Conservation (phyloP, 2,113 vertebrate genomes). For the Piprites chloris region DNA sequence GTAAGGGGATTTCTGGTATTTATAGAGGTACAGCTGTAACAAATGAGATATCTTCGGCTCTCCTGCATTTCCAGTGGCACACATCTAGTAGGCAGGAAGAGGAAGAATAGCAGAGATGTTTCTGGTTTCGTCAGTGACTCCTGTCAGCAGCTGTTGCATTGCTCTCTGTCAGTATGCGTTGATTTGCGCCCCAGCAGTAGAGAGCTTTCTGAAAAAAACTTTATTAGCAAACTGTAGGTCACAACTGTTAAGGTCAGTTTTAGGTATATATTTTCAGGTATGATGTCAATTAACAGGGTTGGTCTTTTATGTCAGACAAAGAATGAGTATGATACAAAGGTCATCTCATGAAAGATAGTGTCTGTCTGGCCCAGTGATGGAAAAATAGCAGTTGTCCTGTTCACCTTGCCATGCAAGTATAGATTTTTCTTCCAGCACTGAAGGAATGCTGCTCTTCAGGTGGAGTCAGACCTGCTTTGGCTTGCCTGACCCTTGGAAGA, state of each 20-base stretch:
- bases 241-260: neutral
- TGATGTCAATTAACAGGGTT: fast-evolving
- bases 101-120: neutral
- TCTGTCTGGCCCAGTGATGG: neutral
- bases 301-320: neutral
- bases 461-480: neutral
- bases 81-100: neutral
- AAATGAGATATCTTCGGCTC: neutral
- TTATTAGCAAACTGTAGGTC: neutral
- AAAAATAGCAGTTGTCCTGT: neutral
- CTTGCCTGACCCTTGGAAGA: neutral
- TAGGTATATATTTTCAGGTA: neutral
- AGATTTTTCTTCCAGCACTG: neutral
- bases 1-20: neutral
- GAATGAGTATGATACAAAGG: neutral
- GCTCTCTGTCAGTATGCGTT: neutral
- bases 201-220: neutral
- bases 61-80: neutral
- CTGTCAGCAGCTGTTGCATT: neutral
- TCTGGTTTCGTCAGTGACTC: neutral
- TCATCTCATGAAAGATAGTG: neutral
- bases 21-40: neutral
- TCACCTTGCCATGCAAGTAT: neutral
- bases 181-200: neutral
- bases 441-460: neutral